Evolutionary conservation across 2,113 vertebrate genomes (phyloP).

Genomic region (Rattus norvegicus): DNA sequence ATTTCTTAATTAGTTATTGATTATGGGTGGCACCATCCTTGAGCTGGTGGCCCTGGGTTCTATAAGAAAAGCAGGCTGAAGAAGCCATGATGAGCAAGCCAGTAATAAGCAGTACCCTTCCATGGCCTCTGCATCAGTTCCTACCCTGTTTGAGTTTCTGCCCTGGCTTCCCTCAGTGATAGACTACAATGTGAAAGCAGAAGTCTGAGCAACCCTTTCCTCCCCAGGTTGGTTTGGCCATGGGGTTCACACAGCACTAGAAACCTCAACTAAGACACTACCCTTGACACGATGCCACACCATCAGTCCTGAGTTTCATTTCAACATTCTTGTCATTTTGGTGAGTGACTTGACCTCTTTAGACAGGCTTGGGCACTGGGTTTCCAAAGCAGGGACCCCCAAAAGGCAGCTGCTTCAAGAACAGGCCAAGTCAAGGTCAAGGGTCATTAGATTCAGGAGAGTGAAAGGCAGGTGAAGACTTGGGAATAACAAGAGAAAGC

Average conservation of each 20-base stretch:
- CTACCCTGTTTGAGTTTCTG: neutral
- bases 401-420: neutral
- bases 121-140: neutral
- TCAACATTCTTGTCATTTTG: neutral
- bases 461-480: neutral
- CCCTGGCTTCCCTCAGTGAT: neutral
- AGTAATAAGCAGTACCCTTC: neutral
- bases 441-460: neutral
- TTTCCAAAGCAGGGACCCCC: neutral
- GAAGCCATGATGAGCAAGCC: neutral
- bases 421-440: neutral
- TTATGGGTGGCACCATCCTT: neutral
- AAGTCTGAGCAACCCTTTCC: neutral
- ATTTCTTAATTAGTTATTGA: neutral
- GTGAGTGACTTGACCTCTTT: slow-evolving; percentile 14
- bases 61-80: neutral
- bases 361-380: neutral
- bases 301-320: slow-evolving; percentile 2
- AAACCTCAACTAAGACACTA: neutral
- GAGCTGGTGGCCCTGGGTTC: neutral
- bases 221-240: neutral
- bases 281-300: neutral
- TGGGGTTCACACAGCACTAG: neutral
- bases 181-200: neutral
- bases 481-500: neutral